Conservation (phyloP, 1,140 invertebrate species). For the Hypothenemus hampei region DNA sequence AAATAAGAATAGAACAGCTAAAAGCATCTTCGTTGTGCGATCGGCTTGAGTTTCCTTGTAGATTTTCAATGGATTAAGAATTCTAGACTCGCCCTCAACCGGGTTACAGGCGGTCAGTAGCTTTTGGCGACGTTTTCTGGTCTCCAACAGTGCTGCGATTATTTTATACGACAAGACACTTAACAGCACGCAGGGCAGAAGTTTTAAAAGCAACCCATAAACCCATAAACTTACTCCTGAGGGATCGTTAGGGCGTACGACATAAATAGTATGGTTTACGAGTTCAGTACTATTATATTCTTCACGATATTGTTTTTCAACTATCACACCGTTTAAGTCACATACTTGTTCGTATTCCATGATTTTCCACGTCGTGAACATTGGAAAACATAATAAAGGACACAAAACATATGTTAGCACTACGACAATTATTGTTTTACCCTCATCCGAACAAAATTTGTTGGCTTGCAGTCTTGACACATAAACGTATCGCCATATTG, state of each 20-base stretch:
- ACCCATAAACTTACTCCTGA: conserved; percentile 73
- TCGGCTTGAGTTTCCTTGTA: conserved; percentile 73
- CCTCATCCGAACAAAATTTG: conserved; percentile 70
- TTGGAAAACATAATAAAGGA: conserved; percentile 78
- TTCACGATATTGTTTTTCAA: conserved; percentile 24
- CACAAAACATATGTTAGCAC: conserved; percentile 74
- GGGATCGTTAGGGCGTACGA: conserved; percentile 25
- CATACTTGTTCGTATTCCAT: conserved; percentile 45
- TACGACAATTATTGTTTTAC: conserved; percentile 67
- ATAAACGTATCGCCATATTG: conserved; percentile 88
- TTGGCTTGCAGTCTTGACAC: conserved; percentile 75
- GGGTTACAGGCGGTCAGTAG: conserved; percentile 43
- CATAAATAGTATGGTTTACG: conserved; percentile 48
- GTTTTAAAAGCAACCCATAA: conserved; percentile 79
- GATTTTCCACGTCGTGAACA: conserved; percentile 70
- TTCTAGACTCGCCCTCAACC: conserved; percentile 22
- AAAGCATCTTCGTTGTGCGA: conserved; percentile 87
- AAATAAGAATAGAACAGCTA: conserved; percentile 87
- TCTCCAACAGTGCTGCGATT: conserved; percentile 67
- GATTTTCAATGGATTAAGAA: conserved; percentile 41
- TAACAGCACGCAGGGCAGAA: conserved; percentile 76
- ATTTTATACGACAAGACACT: conserved; percentile 74
- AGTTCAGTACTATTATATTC: conserved; percentile 15
- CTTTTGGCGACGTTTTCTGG: conserved; percentile 66
- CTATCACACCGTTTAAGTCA: conserved; percentile 46